Conservation (phyloP, 2,113 vertebrate genomes). For the Dasyprocta punctata region DNA sequence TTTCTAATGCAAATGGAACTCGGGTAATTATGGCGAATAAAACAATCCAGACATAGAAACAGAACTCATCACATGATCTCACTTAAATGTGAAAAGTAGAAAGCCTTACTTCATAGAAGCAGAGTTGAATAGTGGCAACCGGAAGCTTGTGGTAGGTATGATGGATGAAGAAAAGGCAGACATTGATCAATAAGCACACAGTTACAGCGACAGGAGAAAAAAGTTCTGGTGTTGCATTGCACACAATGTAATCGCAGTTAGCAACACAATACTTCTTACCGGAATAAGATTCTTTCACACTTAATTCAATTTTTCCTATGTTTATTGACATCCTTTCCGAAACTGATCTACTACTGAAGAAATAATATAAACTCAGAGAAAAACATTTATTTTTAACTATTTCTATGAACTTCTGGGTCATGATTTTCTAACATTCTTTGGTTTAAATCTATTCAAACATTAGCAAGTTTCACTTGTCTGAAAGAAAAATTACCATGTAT, state of each 20-base stretch:
- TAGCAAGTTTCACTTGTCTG: neutral
- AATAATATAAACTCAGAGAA: neutral
- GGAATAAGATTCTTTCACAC: neutral
- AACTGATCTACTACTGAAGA: neutral
- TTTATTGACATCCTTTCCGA: neutral
- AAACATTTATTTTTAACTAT: neutral
- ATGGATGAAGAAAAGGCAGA: neutral
- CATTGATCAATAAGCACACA: accelerated
- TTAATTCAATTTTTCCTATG: neutral
- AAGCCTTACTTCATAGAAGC: neutral
- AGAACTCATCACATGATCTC: neutral
- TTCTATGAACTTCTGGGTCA: neutral
- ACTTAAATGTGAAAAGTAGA: neutral
- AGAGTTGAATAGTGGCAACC: neutral
- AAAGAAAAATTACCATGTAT: neutral
- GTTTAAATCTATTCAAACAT: neutral
- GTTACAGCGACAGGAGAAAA: accelerated
- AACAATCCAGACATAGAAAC: neutral
- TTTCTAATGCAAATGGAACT: neutral
- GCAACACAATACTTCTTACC: neutral
- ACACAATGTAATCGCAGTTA: no score
- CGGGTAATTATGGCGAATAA: neutral
- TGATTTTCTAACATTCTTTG: neutral
- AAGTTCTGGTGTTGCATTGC: no score
- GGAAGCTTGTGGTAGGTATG: neutral